A percentile compares a stretch with the other conserved stretches of the same genome.
Evolutionary conservation across 2,113 vertebrate species (phyloP).

Genomic region (Vidua chalybeata): DNA sequence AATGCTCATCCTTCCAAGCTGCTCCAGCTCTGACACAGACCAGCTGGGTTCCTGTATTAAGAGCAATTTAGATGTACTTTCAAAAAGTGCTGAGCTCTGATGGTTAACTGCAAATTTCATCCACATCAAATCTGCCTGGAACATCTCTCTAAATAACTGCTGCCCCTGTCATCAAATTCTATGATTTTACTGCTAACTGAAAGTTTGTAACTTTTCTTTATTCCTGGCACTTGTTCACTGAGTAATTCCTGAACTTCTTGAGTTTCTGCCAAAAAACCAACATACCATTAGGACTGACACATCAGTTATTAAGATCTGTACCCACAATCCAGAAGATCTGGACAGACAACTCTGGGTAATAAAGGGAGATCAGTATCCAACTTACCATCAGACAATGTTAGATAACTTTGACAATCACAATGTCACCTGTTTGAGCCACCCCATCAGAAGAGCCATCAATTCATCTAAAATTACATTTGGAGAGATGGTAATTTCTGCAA

Average conservation of each 20-base stretch:
- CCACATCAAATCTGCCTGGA: neutral
- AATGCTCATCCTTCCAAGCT: neutral
- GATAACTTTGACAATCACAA: neutral
- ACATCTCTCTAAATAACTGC: neutral
- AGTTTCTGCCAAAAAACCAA: neutral
- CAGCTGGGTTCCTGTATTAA: neutral
- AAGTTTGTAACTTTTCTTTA: neutral
- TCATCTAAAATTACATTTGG: neutral
- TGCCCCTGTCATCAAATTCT: neutral
- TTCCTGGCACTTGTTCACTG: neutral
- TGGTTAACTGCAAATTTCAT: neutral
- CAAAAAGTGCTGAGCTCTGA: neutral
- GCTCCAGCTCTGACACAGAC: neutral
- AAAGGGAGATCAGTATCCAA: neutral
- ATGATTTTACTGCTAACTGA: neutral
- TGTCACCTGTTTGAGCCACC: neutral
- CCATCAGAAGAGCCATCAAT: neutral
- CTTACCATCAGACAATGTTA: neutral
- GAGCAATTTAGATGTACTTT: neutral
- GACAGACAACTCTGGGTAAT: neutral
- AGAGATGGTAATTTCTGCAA: neutral
- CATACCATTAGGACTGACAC: neutral
- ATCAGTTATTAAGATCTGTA: neutral
- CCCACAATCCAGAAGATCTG: neutral
- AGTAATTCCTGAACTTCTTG: neutral